Evolutionary conservation across 2,797 vertebrate species (phyloP).

Genomic region (Artibeus lituratus): DNA sequence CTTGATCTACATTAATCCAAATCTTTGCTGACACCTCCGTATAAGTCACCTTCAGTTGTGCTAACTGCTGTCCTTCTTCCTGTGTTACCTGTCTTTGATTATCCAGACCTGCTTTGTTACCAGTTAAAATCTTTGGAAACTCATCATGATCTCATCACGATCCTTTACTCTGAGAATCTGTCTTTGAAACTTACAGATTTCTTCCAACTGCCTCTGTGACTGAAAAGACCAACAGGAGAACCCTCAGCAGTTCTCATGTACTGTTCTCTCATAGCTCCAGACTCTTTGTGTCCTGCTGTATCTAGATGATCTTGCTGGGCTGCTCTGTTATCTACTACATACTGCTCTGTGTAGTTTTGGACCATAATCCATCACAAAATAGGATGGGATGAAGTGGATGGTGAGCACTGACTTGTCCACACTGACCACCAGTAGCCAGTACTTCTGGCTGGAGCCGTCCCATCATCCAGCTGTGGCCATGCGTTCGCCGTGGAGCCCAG

Average conservation of each 20-base stretch:
- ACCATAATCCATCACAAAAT: conserved; percentile 99
- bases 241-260: conserved; percentile 99
- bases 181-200: conserved; percentile 99
- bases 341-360: conserved; percentile 99
- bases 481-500: neutral
- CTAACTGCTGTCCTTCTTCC: conserved; percentile 97
- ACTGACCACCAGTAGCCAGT: neutral
- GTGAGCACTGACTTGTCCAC: neutral
- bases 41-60: conserved; percentile 95
- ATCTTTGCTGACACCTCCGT: conserved; percentile 99
- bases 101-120: conserved; percentile 98
- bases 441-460: too few relatives aligned
- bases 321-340: conserved; percentile 92
- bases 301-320: conserved; percentile 96
- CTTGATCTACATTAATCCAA: conserved; percentile 99
- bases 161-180: conserved; percentile 96
- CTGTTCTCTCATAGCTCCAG: conserved; percentile 98
- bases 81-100: conserved; percentile 94
- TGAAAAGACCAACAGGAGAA: conserved; percentile 97
- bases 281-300: conserved; percentile 98
- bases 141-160: conserved; percentile 97
- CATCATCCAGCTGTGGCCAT: neutral
- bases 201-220: conserved; percentile 97
- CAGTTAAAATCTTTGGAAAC: conserved; percentile 99
- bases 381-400: conserved; percentile 85